These are phyloP conservation scores for Trididemnum clinides DNA, from an alignment of 23 tunicate genomes.

Conservation along the genomic window DNA sequence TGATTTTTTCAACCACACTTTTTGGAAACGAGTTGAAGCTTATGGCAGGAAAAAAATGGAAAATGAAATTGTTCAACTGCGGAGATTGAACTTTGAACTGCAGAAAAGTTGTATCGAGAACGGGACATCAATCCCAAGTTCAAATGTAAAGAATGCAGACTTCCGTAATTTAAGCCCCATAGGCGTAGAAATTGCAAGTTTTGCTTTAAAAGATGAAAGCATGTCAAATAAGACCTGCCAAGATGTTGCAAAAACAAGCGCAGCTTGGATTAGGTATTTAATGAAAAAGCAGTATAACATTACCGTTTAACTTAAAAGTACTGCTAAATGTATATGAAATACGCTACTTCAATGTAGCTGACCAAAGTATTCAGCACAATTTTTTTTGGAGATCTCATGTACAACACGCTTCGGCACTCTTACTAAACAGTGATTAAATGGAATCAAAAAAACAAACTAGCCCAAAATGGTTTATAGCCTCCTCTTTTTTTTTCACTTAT, in stretches of 20 bases:
- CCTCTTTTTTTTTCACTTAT: no score
- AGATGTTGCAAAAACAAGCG: conserved; percentile 48
- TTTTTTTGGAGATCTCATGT: no score
- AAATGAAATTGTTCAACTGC: conserved; percentile 29
- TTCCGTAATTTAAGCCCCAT: conserved; percentile 51
- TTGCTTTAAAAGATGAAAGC: conserved; percentile 40
- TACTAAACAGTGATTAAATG: no score
- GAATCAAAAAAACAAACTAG: no score
- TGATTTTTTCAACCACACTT: no score
- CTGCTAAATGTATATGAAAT: no score
- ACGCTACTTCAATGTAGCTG: no score
- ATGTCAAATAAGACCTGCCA: conserved; percentile 33
- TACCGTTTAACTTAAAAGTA: no score
- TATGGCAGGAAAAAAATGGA: conserved; percentile 63
- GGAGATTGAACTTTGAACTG: conserved; percentile 28
- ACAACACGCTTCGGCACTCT: no score
- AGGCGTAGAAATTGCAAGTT: conserved; percentile 68
- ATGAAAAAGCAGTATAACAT: conserved; percentile 10
- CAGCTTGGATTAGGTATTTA: conserved; percentile 61
- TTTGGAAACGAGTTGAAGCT: conserved; percentile 62
- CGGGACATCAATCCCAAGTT: conserved; percentile 43
- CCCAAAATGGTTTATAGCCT: no score
- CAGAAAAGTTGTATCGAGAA: conserved; percentile 44
- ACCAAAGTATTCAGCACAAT: no score
- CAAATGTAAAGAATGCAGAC: conserved; percentile 19